Percentiles rank a stretch among this genome's conserved stretches.
phyloP scores from a whole-genome alignment of 2,888 invertebrate species.

The Flexamia atlantica region DNA sequence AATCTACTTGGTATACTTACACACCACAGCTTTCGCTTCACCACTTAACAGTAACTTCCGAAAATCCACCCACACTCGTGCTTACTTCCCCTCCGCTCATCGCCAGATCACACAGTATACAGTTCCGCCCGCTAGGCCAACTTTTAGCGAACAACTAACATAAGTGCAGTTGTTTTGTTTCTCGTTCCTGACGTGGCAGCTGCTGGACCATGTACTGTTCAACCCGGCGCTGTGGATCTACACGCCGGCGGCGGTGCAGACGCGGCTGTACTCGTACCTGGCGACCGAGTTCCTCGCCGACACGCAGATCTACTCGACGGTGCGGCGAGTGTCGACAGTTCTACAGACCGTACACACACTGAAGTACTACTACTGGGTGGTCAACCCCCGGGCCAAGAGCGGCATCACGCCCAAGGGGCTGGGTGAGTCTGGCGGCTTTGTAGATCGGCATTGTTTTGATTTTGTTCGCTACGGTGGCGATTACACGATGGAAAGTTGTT shows the following conservation, averaged over 20 bases:
- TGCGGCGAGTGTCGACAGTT: slow-evolving; percentile 97
- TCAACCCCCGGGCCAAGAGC: slow-evolving; percentile 96
- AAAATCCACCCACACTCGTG: no score
- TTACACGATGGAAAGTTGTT: no score
- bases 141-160: slow-evolving; percentile 55
- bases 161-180: slow-evolving; percentile 84
- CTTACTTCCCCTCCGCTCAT: not conserved
- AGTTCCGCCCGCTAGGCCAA: slow-evolving; percentile 65
- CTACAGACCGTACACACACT: slow-evolving; percentile 98
- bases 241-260: slow-evolving; percentile 97
- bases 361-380: slow-evolving; percentile 99
- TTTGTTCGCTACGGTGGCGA: no score
- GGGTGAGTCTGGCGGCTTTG: slow-evolving; percentile 79
- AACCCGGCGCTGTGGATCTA: slow-evolving; percentile 99
- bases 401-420: slow-evolving; percentile 97
- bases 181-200: slow-evolving; percentile 95
- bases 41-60: no score
- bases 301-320: slow-evolving; percentile 98
- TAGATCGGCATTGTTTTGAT: no score
- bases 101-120: no score
- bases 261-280: slow-evolving; percentile 96
- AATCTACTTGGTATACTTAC: no score
- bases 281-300: slow-evolving; percentile 99
- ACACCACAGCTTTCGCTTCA: no score
- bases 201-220: slow-evolving; percentile 99